These are phyloP conservation scores for Philereme vetulata DNA, from an alignment of 2,888 invertebrate genomes.

Conservation along the genomic window DNA sequence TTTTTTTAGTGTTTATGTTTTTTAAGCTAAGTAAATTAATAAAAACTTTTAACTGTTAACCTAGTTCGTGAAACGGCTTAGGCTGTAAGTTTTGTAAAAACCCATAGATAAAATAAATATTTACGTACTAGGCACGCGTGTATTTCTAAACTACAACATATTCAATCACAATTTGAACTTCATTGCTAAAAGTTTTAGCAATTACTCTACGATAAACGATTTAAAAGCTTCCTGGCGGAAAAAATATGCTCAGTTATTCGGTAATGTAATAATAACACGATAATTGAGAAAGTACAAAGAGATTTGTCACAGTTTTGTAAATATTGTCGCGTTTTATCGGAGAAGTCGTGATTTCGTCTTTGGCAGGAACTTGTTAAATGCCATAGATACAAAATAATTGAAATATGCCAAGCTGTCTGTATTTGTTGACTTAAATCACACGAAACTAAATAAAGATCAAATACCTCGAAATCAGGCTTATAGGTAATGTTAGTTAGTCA, in stretches of 20 bases:
- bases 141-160: no score
- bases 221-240: slow-evolving; percentile 17
- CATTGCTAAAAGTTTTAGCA: no score
- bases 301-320: slow-evolving; percentile 22
- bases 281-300: slow-evolving; percentile 35
- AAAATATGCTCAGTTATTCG: slow-evolving; percentile 7
- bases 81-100: no score
- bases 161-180: no score
- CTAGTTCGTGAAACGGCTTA: no score
- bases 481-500: no score
- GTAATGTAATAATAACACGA: slow-evolving; percentile 19
- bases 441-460: neutral
- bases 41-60: no score
- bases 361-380: slow-evolving; percentile 38
- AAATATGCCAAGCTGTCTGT: slow-evolving; percentile 26
- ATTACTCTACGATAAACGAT: slow-evolving; percentile 6
- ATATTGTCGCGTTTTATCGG: slow-evolving; percentile 34
- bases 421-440: neutral
- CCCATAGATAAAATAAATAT: no score
- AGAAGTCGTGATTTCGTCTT: slow-evolving; percentile 43
- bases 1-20: no score
- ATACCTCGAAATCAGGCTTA: neutral
- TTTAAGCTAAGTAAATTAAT: no score
- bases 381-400: slow-evolving; percentile 20
- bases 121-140: no score